Conservation (phyloP, 1,140 invertebrate genomes). For the Drosophila sucinea region DNA sequence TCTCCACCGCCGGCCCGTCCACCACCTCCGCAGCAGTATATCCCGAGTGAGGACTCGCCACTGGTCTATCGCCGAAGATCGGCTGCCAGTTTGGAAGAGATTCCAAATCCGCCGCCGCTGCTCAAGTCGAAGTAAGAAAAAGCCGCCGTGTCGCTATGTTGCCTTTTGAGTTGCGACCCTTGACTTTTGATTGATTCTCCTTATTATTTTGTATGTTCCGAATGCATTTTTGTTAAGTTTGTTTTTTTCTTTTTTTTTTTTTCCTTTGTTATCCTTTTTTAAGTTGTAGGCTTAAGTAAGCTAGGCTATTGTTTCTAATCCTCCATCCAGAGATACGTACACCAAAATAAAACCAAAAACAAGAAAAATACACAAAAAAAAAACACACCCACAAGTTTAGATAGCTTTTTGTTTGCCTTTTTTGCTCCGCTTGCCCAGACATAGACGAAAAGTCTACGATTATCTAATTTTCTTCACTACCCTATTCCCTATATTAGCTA, state of each 20-base stretch:
- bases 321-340: slow-evolving; percentile 39
- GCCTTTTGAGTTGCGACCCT: slow-evolving; percentile 49
- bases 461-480: slow-evolving; percentile 73
- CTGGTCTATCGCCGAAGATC: slow-evolving; percentile 60
- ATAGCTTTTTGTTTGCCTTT: slow-evolving; percentile 30
- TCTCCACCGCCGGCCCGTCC: slow-evolving; percentile 76
- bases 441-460: slow-evolving; percentile 24
- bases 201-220: slow-evolving; percentile 52
- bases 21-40: slow-evolving; percentile 68
- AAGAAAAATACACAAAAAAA: slow-evolving; percentile 68
- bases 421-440: slow-evolving; percentile 31
- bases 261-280: slow-evolving; percentile 41
- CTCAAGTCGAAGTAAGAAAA: slow-evolving; percentile 73
- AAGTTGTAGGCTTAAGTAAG: slow-evolving; percentile 58
- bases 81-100: slow-evolving; percentile 64
- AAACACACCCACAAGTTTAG: slow-evolving; percentile 32
- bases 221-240: slow-evolving; percentile 73
- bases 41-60: slow-evolving; percentile 70
- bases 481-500: slow-evolving; percentile 60
- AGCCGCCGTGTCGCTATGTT: slow-evolving; percentile 39
- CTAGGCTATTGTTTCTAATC: slow-evolving; percentile 51
- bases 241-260: slow-evolving; percentile 25
- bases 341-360: slow-evolving; percentile 36
- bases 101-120: slow-evolving; percentile 45
- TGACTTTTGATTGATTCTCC: slow-evolving; percentile 40